phyloP scores from a whole-genome alignment of 2,113 vertebrate species.

The Nothoprocta pentlandii region DNA sequence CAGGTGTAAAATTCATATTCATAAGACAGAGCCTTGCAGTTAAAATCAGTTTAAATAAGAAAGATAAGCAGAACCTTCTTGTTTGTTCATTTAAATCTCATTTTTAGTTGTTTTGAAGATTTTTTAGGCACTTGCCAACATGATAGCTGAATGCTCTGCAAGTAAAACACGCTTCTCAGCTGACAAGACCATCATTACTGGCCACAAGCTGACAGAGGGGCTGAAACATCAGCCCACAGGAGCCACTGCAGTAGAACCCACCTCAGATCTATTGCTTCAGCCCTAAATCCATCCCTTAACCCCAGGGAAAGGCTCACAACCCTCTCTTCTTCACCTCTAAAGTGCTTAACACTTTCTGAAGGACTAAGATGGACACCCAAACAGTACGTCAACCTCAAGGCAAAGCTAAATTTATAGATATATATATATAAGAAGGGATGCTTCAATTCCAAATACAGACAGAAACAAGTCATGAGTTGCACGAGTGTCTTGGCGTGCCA shows the following conservation, averaged over 20 bases:
- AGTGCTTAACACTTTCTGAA: not conserved
- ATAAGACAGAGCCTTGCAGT: not conserved
- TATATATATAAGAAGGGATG: not conserved
- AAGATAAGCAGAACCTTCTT: not conserved
- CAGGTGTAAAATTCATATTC: not conserved
- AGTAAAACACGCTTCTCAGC: not conserved
- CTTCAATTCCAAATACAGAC: conserved; percentile 13
- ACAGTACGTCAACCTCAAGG: not conserved
- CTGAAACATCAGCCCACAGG: not conserved
- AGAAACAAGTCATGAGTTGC: not conserved
- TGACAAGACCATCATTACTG: not conserved
- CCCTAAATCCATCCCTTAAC: not conserved
- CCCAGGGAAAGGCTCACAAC: not conserved
- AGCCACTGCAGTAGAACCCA: not conserved
- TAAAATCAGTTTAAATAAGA: not conserved
- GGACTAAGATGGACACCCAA: not conserved
- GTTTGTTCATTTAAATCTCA: not conserved
- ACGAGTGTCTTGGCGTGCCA: conserved; percentile 18
- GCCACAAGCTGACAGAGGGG: not conserved
- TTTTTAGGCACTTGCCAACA: not conserved
- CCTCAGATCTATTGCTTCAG: not conserved
- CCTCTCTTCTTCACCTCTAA: not conserved
- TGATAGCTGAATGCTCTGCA: not conserved
- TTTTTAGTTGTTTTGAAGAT: not conserved
- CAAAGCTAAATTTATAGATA: not conserved